Evolutionary conservation across 1,140 invertebrate genomes (phyloP).

Genomic region (Gonatopus flavifemur): DNA sequence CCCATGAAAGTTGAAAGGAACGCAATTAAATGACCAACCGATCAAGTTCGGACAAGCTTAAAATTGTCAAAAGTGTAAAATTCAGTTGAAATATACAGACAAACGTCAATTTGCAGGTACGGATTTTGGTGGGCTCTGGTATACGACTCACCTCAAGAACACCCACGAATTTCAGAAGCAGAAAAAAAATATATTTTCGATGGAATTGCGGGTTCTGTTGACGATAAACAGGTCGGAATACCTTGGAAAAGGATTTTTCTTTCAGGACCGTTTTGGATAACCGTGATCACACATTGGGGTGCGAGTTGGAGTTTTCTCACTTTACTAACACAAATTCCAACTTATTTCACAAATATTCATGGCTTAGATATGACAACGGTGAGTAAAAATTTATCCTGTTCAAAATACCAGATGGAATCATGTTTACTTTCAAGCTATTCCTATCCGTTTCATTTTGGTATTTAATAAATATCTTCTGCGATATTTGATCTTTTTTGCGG

Average conservation of each 20-base stretch:
- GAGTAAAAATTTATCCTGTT: slow-evolving; percentile 18
- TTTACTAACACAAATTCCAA: slow-evolving; percentile 80
- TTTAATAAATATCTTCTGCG: no score
- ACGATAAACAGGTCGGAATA: slow-evolving; percentile 54
- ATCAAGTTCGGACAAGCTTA: no score
- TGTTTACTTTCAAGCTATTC: no score
- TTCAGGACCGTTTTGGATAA: slow-evolving; percentile 77
- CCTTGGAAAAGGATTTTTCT: slow-evolving; percentile 76
- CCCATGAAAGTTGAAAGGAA: no score
- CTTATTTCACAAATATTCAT: slow-evolving; percentile 82
- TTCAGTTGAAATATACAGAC: neutral
- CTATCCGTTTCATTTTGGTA: no score
- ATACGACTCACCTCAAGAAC: slow-evolving; percentile 69
- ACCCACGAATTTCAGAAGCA: slow-evolving; percentile 71
- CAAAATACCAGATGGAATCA: neutral
- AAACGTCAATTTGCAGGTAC: slow-evolving; percentile 33
- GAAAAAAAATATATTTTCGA: slow-evolving; percentile 69
- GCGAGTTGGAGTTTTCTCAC: slow-evolving; percentile 86
- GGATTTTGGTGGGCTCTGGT: slow-evolving; percentile 65
- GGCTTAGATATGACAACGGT: slow-evolving; percentile 80
- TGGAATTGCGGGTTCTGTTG: slow-evolving; percentile 58
- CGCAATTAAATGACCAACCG: no score
- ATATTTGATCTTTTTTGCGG: neutral
- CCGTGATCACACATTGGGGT: slow-evolving; percentile 75
- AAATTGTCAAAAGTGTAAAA: no score